These are phyloP conservation scores for Macrosiphum euphorbiae DNA, from an alignment of 2,888 invertebrate genomes.

Conservation along the genomic window DNA sequence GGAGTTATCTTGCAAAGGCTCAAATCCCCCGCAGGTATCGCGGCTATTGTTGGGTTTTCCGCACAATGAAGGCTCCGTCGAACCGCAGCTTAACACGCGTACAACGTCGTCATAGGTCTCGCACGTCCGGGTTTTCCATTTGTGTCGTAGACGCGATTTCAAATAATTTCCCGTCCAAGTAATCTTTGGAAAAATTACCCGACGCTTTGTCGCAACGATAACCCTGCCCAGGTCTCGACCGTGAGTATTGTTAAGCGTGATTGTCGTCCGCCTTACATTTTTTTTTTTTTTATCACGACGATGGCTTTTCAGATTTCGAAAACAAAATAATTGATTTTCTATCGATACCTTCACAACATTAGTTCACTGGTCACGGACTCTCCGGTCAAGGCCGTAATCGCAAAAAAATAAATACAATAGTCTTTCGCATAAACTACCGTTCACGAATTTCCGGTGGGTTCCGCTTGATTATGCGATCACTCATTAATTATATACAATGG, in stretches of 20 bases:
- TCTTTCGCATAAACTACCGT: neutral
- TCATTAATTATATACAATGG: neutral
- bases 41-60: neutral
- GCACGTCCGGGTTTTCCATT: neutral
- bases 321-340: neutral
- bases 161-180: neutral
- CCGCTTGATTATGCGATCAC: neutral
- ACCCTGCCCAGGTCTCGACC: neutral
- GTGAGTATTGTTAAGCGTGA: neutral
- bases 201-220: neutral
- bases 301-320: neutral
- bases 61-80: neutral
- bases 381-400: neutral
- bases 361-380: neutral
- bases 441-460: neutral
- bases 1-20: conserved; percentile 29
- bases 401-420: neutral
- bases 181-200: neutral
- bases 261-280: neutral
- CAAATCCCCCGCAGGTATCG: neutral
- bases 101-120: neutral
- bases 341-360: neutral
- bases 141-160: neutral
- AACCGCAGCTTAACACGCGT: neutral
- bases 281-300: neutral